Evolutionary conservation across 2,888 invertebrate species (phyloP), one percentile per base, ranked within the genome.

Genomic region (Myopa tessellatipennis): DNA sequence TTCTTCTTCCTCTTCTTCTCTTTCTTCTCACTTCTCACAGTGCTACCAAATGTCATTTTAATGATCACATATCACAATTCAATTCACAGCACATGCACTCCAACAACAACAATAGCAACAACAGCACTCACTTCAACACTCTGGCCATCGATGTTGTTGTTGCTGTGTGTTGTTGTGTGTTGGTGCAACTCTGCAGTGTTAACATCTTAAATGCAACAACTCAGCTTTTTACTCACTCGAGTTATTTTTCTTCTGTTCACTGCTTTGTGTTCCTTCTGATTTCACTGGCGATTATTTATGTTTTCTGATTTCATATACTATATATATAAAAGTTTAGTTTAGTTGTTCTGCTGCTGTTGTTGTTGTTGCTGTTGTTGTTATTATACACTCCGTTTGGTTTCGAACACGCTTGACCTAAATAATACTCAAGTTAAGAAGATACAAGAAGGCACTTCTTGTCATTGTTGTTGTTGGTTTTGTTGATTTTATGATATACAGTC

Each of bases 31-130:
- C 36, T 38, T 34, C 38, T 18, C 50, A 50, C 38, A 34, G n/a
- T 52, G 52, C 52, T 65, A 65, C 74, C 74, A 74, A 75, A 75
- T 75, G 75, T 69, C 75, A 69, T 75, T 75, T 75, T 75, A 75
- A 75, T 75, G 75, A 69, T 69, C 60, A 18, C 68, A 60, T 67
- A 75, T 68, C 68, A 69, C 34, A 65, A 74, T 69, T 68, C 68
- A 55, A 45, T 68, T 69, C 60, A 74, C 52, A 65, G 40, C 61
- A 16, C 36, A 40, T 26, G 10, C 61, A 72, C 72, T 60, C 8
- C 61, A 61, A 72, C 60, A 72, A 40, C 72, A 72, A 61, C 61
- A 58, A 71, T 38, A 38, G 34, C 38, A 72, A 60, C 70, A 70
- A 71, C 61, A 61, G 4, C 61, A 26, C 34, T 34, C 6, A 38